Percentiles rank a stretch among this genome's conserved stretches.
phyloP scores from a whole-genome alignment of 2,113 vertebrate genomes.

The Ammospiza nelsoni region DNA sequence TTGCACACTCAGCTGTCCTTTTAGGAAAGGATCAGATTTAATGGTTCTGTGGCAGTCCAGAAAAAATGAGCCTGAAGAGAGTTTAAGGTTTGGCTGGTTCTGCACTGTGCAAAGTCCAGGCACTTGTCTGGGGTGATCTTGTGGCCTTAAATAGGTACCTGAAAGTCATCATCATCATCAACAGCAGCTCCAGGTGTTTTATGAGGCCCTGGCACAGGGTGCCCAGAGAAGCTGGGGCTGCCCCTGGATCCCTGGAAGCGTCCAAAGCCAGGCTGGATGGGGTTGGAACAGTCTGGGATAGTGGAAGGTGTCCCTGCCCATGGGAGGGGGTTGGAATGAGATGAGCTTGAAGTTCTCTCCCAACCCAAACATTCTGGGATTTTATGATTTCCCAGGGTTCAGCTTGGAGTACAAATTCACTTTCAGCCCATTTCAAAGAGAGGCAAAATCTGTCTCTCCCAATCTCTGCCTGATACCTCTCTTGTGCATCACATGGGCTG shows the following conservation, averaged over 20 bases:
- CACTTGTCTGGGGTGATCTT: background rate
- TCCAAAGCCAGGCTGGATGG: fast-evolving
- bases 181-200: background rate
- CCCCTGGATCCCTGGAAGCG: background rate
- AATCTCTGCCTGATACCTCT: background rate
- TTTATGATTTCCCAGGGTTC: background rate
- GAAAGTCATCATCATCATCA: background rate
- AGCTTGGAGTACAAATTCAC: background rate
- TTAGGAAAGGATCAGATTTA: background rate
- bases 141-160: fast-evolving
- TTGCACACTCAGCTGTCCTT: constrained; percentile 42
- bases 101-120: background rate
- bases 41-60: background rate
- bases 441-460: background rate
- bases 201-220: background rate
- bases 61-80: background rate
- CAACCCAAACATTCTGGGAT: background rate
- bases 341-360: background rate
- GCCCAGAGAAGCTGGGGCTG: background rate
- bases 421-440: background rate
- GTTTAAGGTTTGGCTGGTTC: background rate
- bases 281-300: background rate
- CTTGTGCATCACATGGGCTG: background rate
- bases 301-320: background rate
- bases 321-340: fast-evolving